Evolutionary conservation across 2,888 invertebrate species (phyloP).

Genomic region (Oegoconia quadripuncta): DNA sequence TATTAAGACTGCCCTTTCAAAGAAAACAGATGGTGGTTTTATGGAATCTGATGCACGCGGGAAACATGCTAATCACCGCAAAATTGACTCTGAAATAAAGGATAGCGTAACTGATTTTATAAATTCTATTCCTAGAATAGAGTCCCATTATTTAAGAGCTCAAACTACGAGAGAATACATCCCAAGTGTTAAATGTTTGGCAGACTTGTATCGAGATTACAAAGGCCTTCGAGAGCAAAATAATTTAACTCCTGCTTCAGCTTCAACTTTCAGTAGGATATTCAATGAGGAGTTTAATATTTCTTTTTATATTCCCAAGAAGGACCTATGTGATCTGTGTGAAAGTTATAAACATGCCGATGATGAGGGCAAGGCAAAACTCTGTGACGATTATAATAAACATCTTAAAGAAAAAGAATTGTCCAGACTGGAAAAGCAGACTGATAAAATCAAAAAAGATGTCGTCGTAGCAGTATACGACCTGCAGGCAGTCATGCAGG

Average conservation of each 20-base stretch:
- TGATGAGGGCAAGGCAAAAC: conserved; percentile 14
- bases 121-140: conserved; percentile 17
- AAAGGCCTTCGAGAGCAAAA: conserved; percentile 16
- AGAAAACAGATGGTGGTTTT: conserved; percentile 7
- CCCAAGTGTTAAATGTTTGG: conserved; percentile 22
- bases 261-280: conserved; percentile 23
- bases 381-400: conserved; percentile 10
- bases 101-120: conserved; percentile 9
- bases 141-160: no score
- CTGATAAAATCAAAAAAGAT: conserved; percentile 6
- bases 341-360: conserved; percentile 20
- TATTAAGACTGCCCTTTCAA: conserved; percentile 3
- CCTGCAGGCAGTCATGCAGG: conserved; percentile 22
- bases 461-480: conserved; percentile 22
- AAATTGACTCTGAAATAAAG: conserved; percentile 5
- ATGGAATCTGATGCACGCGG: conserved; percentile 1
- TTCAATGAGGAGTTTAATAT: conserved; percentile 26
- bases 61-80: conserved; percentile 7
- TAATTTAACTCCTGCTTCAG: conserved; percentile 12
- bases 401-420: conserved; percentile 19
- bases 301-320: conserved; percentile 24
- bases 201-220: conserved; percentile 25
- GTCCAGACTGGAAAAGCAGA: conserved; percentile 13
- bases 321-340: conserved; percentile 26
- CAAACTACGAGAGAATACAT: no score